phyloP scores from a whole-genome alignment of 92 coral and sea anemone species.

The Palythoa grandiflora region DNA sequence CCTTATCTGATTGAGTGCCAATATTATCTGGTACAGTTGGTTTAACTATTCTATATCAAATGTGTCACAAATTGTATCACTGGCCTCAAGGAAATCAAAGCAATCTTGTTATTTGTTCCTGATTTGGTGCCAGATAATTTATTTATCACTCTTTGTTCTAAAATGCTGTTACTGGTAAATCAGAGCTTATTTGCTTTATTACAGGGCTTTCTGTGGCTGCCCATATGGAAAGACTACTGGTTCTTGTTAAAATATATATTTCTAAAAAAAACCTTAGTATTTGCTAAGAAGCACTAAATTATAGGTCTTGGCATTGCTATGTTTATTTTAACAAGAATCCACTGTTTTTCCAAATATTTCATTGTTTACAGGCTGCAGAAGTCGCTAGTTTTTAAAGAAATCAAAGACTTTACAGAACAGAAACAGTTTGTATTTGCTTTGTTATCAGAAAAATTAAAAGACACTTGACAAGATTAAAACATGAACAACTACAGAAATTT shows the following conservation, averaged over 20 bases:
- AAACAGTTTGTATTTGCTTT: background rate
- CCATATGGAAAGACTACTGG: constrained; percentile 23
- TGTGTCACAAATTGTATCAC: background rate
- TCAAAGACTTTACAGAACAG: background rate
- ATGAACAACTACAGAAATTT: background rate
- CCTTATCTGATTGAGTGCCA: constrained; percentile 28
- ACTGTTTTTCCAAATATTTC: constrained; percentile 17
- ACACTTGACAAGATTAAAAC: background rate
- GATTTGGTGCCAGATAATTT: background rate
- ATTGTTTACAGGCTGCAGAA: constrained; percentile 27
- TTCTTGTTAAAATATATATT: background rate
- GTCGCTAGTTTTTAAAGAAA: background rate
- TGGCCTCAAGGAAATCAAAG: background rate
- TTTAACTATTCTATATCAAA: background rate
- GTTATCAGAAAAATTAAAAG: background rate
- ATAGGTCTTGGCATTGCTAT: background rate
- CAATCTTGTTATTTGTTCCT: background rate
- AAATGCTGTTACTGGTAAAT: background rate
- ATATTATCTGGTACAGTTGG: background rate
- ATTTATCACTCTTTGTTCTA: no score
- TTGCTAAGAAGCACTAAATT: no score
- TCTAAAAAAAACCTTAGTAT: background rate
- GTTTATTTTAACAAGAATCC: background rate
- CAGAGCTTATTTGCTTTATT: constrained; percentile 26
- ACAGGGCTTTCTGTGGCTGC: background rate